Evolutionary conservation across 2,888 invertebrate genomes (phyloP).

Genomic region (Tetragonula carbonaria): DNA sequence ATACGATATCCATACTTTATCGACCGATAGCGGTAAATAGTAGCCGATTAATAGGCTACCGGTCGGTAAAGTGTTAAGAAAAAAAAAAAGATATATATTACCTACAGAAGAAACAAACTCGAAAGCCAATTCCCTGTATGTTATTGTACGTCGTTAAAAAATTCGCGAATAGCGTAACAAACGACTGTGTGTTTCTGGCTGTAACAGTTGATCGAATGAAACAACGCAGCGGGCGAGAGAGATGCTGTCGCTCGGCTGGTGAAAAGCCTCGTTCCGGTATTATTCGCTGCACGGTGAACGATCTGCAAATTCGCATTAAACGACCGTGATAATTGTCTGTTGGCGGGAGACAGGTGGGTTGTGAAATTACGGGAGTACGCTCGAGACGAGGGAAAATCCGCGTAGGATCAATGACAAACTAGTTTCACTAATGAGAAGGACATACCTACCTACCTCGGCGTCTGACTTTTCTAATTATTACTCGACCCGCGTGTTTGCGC

Average conservation of each 20-base stretch:
- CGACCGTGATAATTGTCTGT: conserved; percentile 60
- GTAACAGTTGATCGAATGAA: conserved; percentile 1
- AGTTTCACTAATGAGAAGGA: conserved; percentile 56
- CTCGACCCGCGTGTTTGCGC: neutral
- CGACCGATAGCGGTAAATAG: too few species aligned
- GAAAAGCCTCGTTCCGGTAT: conserved; percentile 18
- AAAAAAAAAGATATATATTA: neutral
- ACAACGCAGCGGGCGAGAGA: neutral
- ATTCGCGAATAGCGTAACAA: neutral
- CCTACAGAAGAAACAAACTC: neutral
- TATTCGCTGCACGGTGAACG: conserved; percentile 27
- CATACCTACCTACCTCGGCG: conserved; percentile 26
- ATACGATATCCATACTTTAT: too few species aligned
- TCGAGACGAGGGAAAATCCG: conserved; percentile 23
- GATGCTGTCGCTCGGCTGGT: conserved; percentile 17
- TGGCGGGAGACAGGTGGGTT: conserved; percentile 43
- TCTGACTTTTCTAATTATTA: conserved; percentile 56
- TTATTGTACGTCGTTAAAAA: neutral
- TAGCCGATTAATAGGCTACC: too few species aligned
- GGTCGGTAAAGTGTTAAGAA: neutral
- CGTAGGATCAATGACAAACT: conserved; percentile 58
- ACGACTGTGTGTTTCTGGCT: neutral
- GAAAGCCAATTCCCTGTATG: neutral
- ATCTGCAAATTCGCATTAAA: conserved; percentile 59
- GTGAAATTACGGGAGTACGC: conserved; percentile 45